Conservation (phyloP, 2,888 invertebrate genomes). For the Pachymerium ferrugineum region DNA sequence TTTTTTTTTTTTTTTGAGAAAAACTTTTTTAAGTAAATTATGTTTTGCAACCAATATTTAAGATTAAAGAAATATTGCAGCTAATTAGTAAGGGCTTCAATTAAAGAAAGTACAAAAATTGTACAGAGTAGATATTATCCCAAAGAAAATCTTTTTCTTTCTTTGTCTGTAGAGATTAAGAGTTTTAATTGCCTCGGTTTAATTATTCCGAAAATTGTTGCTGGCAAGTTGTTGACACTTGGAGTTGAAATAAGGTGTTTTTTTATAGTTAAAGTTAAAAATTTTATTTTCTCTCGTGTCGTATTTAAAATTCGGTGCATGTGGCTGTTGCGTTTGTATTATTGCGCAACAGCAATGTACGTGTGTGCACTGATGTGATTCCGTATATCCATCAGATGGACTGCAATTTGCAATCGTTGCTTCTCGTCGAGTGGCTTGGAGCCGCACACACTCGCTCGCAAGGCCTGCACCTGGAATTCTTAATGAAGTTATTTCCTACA, state of each 20-base stretch:
- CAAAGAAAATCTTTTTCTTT: not conserved
- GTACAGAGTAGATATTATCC: not conserved
- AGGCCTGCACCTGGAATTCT: conserved; percentile 19
- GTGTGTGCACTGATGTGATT: conserved; percentile 27
- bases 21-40: not conserved
- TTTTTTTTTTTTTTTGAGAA: not conserved
- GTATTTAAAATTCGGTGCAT: conserved; percentile 22
- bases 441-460: conserved; percentile 3
- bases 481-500: conserved; percentile 14
- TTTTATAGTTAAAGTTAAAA: conserved; percentile 6
- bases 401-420: conserved; percentile 27
- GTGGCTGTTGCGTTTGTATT: conserved; percentile 3
- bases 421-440: conserved; percentile 23
- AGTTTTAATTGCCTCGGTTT: conserved; percentile 1
- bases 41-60: not conserved
- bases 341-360: conserved; percentile 7
- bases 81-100: not conserved
- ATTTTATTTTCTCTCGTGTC: conserved; percentile 1
- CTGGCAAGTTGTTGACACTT: conserved; percentile 1
- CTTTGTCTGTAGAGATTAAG: not conserved
- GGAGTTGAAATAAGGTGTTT: not conserved
- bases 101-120: conserved; percentile 7
- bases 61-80: not conserved
- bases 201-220: conserved; percentile 5
- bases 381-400: conserved; percentile 25